phyloP scores from a whole-genome alignment of 1,140 invertebrate species.

The Prorops nasuta region DNA sequence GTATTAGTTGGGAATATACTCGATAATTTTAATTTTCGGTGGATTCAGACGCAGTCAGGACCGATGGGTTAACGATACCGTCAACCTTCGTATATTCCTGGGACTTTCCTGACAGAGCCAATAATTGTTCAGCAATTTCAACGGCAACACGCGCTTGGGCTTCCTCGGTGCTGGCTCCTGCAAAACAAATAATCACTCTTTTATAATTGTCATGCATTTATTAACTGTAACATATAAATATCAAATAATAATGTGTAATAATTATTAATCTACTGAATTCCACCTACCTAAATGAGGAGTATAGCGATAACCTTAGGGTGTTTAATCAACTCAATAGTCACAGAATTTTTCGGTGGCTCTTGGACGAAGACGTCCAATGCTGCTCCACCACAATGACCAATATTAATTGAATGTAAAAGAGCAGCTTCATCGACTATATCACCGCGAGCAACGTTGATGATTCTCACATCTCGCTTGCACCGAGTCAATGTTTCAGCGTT shows the following conservation, averaged over 20 bases:
- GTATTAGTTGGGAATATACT: too few species aligned
- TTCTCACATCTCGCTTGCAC: conserved; percentile 85
- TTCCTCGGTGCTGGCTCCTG: conserved; percentile 90
- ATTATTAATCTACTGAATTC: too few species aligned
- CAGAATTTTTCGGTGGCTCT: conserved; percentile 74
- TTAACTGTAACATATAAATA: too few species aligned
- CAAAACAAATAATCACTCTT: conserved; percentile 1
- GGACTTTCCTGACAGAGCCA: conserved; percentile 67
- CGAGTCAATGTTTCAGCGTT: conserved; percentile 72
- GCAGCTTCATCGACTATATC: conserved; percentile 87
- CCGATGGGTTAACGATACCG: conserved; percentile 64
- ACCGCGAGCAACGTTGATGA: conserved; percentile 94
- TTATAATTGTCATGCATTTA: too few species aligned
- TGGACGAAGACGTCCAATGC: conserved; percentile 91
- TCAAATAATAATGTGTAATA: too few species aligned
- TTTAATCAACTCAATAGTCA: conserved; percentile 70
- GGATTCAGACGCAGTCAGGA: conserved; percentile 56
- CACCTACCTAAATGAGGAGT: conserved; percentile 82
- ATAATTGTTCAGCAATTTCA: conserved; percentile 93
- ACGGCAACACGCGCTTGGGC: conserved; percentile 89
- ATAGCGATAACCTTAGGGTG: conserved; percentile 86
- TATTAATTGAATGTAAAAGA: conserved; percentile 68
- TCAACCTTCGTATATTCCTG: conserved; percentile 53
- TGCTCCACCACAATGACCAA: conserved; percentile 83
- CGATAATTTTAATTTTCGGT: conserved; percentile 51